phyloP scores from a whole-genome alignment of 2,888 invertebrate species.

The Gastracanthus pulcherrimus region DNA sequence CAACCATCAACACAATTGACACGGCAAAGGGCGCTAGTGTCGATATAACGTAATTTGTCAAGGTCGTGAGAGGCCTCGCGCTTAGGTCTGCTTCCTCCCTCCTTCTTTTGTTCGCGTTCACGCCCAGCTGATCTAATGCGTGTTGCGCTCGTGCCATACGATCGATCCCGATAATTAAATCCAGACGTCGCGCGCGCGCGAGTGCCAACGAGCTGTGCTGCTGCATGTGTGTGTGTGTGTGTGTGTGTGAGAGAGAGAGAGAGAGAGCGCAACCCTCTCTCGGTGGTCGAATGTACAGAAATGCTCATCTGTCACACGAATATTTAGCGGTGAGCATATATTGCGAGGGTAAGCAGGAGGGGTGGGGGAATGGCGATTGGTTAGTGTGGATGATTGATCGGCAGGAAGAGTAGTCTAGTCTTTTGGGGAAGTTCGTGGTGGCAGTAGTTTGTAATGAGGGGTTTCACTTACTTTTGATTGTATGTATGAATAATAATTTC shows the following conservation, averaged over 20 bases:
- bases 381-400: constrained; percentile 31
- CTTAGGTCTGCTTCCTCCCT: constrained; percentile 20
- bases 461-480: neutral
- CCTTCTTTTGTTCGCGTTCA: constrained; percentile 64
- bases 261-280: constrained; percentile 14
- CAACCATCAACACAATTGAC: neutral
- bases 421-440: neutral
- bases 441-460: neutral
- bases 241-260: neutral
- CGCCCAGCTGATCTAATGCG: constrained; percentile 70
- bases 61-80: constrained; percentile 37
- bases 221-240: neutral
- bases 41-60: constrained; percentile 37
- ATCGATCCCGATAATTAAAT: constrained; percentile 73
- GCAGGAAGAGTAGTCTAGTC: neutral
- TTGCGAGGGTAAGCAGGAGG: neutral
- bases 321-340: neutral
- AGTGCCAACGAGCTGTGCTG: constrained; percentile 7
- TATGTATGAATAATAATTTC: neutral
- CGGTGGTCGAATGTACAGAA: neutral
- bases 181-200: constrained; percentile 58
- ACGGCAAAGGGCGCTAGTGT: neutral
- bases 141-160: too few relatives aligned
- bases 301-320: constrained; percentile 29
- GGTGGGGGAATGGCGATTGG: neutral